Evolutionary conservation across 2,113 vertebrate genomes (phyloP).

Genomic region (Cavia aperea): DNA sequence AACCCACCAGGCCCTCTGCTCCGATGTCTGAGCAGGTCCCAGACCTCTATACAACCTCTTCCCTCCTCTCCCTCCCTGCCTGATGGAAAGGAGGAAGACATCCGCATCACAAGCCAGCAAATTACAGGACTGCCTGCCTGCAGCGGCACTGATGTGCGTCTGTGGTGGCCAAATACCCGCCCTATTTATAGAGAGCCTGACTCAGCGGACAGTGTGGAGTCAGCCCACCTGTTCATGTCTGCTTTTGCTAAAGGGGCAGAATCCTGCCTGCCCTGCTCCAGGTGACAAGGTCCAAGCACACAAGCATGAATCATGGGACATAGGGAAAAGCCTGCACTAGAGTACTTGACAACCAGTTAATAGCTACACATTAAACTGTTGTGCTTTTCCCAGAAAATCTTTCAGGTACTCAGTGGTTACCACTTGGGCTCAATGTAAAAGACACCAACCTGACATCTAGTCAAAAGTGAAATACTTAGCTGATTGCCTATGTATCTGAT

Average conservation of each 20-base stretch:
- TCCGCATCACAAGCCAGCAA: accelerated
- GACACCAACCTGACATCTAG: too few relatives aligned
- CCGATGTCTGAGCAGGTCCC: accelerated
- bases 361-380: not conserved
- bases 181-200: not conserved
- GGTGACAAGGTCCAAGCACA: not conserved
- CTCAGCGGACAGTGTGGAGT: not conserved
- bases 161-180: not conserved
- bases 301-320: not conserved
- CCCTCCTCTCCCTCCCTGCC: not conserved
- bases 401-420: accelerated
- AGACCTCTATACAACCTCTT: not conserved
- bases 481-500: accelerated
- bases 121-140: not conserved
- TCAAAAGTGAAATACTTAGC: too few relatives aligned
- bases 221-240: not conserved
- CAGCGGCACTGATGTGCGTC: not conserved
- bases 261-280: not conserved
- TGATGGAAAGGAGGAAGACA: not conserved
- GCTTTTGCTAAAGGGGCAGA: not conserved
- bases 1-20: accelerated
- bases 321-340: not conserved
- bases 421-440: not conserved
- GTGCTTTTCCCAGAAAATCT: not conserved
- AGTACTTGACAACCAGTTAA: not conserved